A percentile compares a stretch with the other conserved stretches of the same genome.
Conservation (phyloP, 2,888 invertebrate genomes). For the Drosophila gaucha region DNA sequence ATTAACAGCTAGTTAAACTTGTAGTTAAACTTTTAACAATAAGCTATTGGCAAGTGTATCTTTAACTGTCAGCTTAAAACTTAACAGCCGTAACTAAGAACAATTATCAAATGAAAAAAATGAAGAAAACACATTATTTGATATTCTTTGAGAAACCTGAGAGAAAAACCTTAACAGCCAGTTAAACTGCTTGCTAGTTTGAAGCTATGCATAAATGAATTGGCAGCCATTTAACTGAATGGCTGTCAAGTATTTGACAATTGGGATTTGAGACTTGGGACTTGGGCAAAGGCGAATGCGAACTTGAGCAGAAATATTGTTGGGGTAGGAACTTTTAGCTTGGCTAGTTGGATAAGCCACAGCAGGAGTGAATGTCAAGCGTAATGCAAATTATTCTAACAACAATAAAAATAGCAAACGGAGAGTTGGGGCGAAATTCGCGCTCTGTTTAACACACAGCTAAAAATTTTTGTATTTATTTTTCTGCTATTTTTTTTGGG, state of each 20-base stretch:
- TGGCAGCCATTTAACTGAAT: neutral
- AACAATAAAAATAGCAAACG: conserved; percentile 45
- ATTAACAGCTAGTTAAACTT: neutral
- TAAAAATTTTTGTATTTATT: conserved; percentile 22
- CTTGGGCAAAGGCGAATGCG: neutral
- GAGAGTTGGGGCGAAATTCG: conserved; percentile 32
- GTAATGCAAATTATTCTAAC: conserved; percentile 59
- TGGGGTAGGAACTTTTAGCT: neutral
- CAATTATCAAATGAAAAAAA: neutral
- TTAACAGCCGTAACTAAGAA: neutral
- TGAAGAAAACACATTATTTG: neutral
- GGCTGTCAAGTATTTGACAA: conserved; percentile 18
- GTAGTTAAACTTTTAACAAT: neutral
- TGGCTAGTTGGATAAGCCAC: too few relatives aligned
- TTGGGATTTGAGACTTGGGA: neutral
- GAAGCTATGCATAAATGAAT: conserved; percentile 8
- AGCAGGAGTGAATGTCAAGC: conserved; percentile 23
- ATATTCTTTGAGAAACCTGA: neutral
- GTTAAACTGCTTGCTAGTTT: conserved; percentile 5
- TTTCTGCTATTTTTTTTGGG: conserved; percentile 16
- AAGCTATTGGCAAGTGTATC: neutral
- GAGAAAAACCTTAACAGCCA: neutral
- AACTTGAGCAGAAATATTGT: conserved; percentile 1
- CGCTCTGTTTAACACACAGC: conserved; percentile 55
- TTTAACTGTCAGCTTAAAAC: neutral